These are phyloP conservation scores for Drosophila meridionalis DNA, from an alignment of 2,888 invertebrate species.

Conservation along the genomic window DNA sequence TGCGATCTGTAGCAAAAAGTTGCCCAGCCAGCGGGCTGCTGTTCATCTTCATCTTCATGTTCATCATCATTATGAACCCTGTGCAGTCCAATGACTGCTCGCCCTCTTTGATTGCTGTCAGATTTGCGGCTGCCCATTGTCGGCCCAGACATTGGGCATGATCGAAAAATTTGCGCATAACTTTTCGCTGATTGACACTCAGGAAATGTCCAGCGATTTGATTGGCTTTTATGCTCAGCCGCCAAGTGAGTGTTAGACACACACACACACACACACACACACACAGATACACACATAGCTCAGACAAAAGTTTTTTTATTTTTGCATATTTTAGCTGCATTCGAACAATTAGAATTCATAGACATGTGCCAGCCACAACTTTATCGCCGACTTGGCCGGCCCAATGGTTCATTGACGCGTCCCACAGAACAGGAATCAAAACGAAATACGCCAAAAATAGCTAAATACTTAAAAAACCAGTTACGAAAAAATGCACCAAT, in stretches of 20 bases:
- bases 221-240: slow-evolving; percentile 76
- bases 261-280: slow-evolving; percentile 10
- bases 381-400: slow-evolving; percentile 36
- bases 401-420: slow-evolving; percentile 72
- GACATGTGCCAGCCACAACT: slow-evolving; percentile 67
- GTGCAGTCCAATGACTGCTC: slow-evolving; percentile 37
- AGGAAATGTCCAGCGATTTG: slow-evolving; percentile 81
- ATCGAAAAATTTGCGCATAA: slow-evolving; percentile 51
- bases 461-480: slow-evolving; percentile 75
- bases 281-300: neutral
- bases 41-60: slow-evolving; percentile 44
- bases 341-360: slow-evolving; percentile 75
- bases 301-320: slow-evolving; percentile 32
- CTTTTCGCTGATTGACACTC: slow-evolving; percentile 76
- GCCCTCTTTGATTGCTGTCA: slow-evolving; percentile 57
- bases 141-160: slow-evolving; percentile 48
- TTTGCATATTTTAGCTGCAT: slow-evolving; percentile 68
- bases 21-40: slow-evolving; percentile 35
- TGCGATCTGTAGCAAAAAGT: slow-evolving; percentile 54
- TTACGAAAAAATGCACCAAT: slow-evolving; percentile 60
- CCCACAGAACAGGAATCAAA: slow-evolving; percentile 78
- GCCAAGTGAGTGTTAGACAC: slow-evolving; percentile 72
- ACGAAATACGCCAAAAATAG: slow-evolving; percentile 81
- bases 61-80: slow-evolving; percentile 65
- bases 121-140: slow-evolving; percentile 50